Evolutionary conservation across 2,797 vertebrate genomes (phyloP), one percentile per base, ranked within the genome.

Genomic region (Pseudochirops cupreus): DNA sequence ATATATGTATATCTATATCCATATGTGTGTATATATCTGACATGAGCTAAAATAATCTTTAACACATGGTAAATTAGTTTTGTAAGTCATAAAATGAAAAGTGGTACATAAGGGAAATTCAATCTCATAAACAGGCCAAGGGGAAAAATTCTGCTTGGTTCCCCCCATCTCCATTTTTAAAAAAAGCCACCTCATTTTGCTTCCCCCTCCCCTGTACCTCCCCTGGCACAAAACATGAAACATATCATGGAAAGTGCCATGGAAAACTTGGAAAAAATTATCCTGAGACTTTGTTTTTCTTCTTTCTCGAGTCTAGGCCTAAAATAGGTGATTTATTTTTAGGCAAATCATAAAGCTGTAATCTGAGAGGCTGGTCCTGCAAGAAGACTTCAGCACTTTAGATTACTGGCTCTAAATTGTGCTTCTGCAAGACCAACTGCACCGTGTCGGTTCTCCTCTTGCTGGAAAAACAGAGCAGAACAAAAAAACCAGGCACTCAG

Each of bases 11-110:
- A 87, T 50, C 39, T 50, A 87, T 87, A 94, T 0, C 3, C 92
- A 96, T 52, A 95, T 87, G 46, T 57, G 67, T 50, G 50, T 87
- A 94, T 82, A 90, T 82, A 87, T 92, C 96, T 97, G 96, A 95
- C 95, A 87, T 67, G 82, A 97, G 89, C 53, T 97, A 94, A 96
- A 93, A 94, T 90, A 94, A 95, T 97, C 97, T 97, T 98, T 98
- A 96, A 95, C 97, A 95, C 97, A 97, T 90, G 98, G 92, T 96
- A 97, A 98, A 93, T 28, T 97, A 96, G 89, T 96, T 56, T 94
- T 93, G 90, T 98, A 95, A 97, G 89, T 98, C 97, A 97, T 96
- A 97, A 98, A 97, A 82, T 95, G 97, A 94, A 97, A 97, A 98
- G 95, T 14, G 0, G n/a, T 91, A 91, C 95, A 95, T 93, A 52